Base-by-base conservation (phyloP, 2,113 vertebrate genomes). In the Daubentonia madagascariensis region DNA sequence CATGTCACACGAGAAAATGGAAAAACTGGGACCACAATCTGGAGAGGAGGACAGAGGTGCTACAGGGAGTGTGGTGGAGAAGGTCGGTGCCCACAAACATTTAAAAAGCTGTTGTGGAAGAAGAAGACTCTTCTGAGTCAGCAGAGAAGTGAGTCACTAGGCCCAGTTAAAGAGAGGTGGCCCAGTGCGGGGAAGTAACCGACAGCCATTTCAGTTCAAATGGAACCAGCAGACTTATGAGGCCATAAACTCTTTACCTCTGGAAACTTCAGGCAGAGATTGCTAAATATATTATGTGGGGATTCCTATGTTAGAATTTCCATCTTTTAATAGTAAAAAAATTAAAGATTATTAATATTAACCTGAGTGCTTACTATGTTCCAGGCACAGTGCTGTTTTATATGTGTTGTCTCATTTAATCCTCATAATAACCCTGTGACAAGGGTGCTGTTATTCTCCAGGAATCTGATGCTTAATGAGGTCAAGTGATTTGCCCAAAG, bases 11-110 rank as follows among this genome's bases (percentile, higher is more conserved):
- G 6, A 35, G 75, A 83, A 78, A n/a, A 52, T 4, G 52, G 85
- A 2, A 63, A 52, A 81, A 1, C 0, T 0, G n/a, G 1, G 45
- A 18, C 37, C 1, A 1, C 43, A 54, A 3, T 52, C 23, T 37
- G 30, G 67, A 94, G 43, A 45, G 54, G 43, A 75, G 59, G 50
- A 63, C 30, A 50, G n/a, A 45, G 20, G 37, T 30, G 85, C 37
- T 28, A 0, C 5, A 28, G 90, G 65, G n/a, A 45, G 48, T 16
- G 10, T 8, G 50, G 76, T 43, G n/a, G 72, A 35, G 79, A 76
- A 48, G 81, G 61, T 40, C 52, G 0, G 32, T 20, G 50, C 80
- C 0, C 28, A 32, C 23, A 9, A 4, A n/a, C 25, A n/a, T 35
- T 25, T 61, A 75, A 76, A 68, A 61, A 25, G 14, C 67, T 61